Evolutionary conservation across 2,797 vertebrate genomes (phyloP).

Genomic region (Anguilla obscura): DNA sequence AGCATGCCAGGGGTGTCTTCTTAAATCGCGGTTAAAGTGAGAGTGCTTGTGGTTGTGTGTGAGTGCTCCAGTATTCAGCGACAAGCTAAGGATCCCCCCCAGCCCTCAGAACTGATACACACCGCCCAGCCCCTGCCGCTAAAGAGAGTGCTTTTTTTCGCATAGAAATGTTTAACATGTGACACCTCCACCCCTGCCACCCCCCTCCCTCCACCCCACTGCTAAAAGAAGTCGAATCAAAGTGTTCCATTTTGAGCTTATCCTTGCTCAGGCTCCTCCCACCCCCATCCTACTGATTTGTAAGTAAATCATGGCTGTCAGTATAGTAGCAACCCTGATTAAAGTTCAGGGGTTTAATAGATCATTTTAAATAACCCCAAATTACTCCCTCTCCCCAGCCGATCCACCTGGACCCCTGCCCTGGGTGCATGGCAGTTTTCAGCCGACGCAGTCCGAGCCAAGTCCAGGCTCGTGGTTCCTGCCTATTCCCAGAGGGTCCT

Average conservation of each 20-base stretch:
- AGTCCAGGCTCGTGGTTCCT: conserved; percentile 94
- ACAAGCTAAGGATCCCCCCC: conserved; percentile 56
- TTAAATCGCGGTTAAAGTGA: conserved; percentile 63
- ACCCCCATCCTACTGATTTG: conserved; percentile 72
- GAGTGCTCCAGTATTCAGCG: conserved; percentile 59
- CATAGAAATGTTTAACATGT: conserved; percentile 53
- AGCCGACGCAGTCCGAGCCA: conserved; percentile 83
- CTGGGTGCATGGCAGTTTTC: conserved; percentile 88
- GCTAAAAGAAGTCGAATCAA: conserved; percentile 63
- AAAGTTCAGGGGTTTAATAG: conserved; percentile 99
- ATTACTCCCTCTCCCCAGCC: conserved; percentile 83
- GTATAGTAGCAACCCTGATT: conserved; percentile 94
- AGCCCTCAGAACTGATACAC: neutral
- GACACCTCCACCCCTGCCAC: conserved; percentile 42
- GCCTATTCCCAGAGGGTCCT: conserved; percentile 92
- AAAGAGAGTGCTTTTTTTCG: conserved; percentile 41
- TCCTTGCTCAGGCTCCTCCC: conserved; percentile 69
- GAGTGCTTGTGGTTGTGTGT: conserved; percentile 61
- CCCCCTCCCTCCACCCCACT: conserved; percentile 43
- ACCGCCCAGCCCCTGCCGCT: conserved; percentile 29
- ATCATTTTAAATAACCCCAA: conserved; percentile 93
- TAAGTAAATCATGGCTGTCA: conserved; percentile 88
- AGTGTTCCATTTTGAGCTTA: conserved; percentile 67
- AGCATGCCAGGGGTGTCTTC: conserved; percentile 70
- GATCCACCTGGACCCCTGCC: conserved; percentile 95